phyloP scores from a whole-genome alignment of 2,888 invertebrate species.

The Oscheius onirici region DNA sequence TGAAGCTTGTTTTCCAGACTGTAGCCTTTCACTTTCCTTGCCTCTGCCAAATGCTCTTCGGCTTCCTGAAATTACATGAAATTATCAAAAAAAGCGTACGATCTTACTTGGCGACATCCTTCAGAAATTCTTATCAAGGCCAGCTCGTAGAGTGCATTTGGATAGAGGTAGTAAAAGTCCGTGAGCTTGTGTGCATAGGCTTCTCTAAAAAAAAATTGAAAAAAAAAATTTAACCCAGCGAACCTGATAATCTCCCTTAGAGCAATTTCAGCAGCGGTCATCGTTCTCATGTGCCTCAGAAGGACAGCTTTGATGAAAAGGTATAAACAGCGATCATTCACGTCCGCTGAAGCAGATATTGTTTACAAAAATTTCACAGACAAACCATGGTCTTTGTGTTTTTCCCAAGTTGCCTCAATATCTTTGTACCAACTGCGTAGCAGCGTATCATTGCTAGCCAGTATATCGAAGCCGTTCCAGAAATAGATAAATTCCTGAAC shows the following conservation, averaged over 20 bases:
- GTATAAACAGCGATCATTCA: conserved; percentile 75
- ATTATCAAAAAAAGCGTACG: too few species aligned
- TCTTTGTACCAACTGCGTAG: conserved; percentile 72
- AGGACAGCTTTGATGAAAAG: conserved; percentile 85
- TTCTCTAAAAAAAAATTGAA: too few species aligned
- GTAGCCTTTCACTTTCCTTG: conserved; percentile 74
- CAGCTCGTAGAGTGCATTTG: conserved; percentile 86
- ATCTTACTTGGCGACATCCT: conserved; percentile 72
- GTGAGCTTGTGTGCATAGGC: conserved; percentile 20
- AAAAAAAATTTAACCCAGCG: too few species aligned
- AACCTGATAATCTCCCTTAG: conserved; percentile 75
- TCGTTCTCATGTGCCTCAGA: conserved; percentile 82
- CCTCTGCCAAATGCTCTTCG: conserved; percentile 81
- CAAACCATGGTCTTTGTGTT: conserved; percentile 57
- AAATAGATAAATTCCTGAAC: conserved; percentile 84
- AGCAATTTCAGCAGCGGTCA: conserved; percentile 81
- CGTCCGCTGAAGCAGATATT: conserved; percentile 39
- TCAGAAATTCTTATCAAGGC: conserved; percentile 83
- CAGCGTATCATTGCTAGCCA: conserved; percentile 79
- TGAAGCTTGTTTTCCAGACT: conserved; percentile 69
- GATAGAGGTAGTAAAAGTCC: conserved; percentile 83
- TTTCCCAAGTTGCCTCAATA: conserved; percentile 64
- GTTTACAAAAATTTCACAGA: not conserved
- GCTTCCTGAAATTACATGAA: conserved; percentile 76
- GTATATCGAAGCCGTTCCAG: conserved; percentile 89